Evolutionary conservation across 2,797 vertebrate species (phyloP), one percentile per base, ranked within the genome.

Genomic region (Microcaecilia unicolor): DNA sequence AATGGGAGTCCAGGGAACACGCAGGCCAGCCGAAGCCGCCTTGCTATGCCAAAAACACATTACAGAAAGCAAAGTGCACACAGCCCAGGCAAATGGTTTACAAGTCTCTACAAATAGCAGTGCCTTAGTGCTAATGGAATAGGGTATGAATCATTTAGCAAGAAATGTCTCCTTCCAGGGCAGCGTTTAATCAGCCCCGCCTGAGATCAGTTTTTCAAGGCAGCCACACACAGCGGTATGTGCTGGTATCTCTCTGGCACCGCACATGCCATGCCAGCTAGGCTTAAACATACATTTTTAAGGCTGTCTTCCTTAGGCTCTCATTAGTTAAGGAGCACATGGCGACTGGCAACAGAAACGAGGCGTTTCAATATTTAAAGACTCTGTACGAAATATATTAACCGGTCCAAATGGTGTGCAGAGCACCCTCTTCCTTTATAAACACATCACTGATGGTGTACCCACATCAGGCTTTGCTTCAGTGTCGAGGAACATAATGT

Each of bases 141-240:
- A 55, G 30, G 18, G 37, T 2, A 0, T 23, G 20, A 57, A 24
- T 41, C 30, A 41, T 3, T 1, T 4, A 45, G 29, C 0, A 13
- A 51, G n/a, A 55, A 34, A 30, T 0, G 0, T 17, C 28, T 48
- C 31, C 28, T 49, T 48, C 42, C 30, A 58, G 32, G 10, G 42
- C 27, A 52, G 0, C 0, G 44, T 37, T 12, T 42, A 36, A 22
- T 13, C 36, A 27, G 34, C 57, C 30, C 60, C 53, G 63, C 53
- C 59, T 52, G 45, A 63, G 50, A 50, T 30, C 21, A 31, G 22
- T 18, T 55, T 48, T 40, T 50, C n/a, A n/a, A 40, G 40, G 55
- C 23, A 58, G 40, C 50, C 32, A 48, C 21, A 3, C 1, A 36
- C 28, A 17, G n/a, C n/a, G n/a, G n/a, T n/a, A n/a, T n/a, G n/a